A percentile compares a stretch with the other conserved stretches of the same genome.
Evolutionary conservation across 2,797 vertebrate genomes (phyloP).

Genomic region (Euthynnus affinis): DNA sequence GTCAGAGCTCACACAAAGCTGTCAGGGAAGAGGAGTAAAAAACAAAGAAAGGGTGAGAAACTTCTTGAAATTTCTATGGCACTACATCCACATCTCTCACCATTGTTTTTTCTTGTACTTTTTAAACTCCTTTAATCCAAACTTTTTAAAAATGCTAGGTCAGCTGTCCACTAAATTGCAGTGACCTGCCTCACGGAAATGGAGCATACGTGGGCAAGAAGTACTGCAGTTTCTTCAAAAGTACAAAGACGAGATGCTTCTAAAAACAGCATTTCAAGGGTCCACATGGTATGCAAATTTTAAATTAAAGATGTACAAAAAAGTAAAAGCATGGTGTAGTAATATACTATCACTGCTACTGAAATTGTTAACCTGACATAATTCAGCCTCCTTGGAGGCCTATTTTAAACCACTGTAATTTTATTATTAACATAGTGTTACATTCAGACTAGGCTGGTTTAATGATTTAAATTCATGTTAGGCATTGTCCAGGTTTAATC

Average conservation of each 20-base stretch:
- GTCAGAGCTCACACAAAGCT: constrained; percentile 36
- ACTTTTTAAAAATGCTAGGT: not conserved
- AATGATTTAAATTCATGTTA: not conserved
- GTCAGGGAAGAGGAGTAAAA: constrained; percentile 42
- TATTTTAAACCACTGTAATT: not conserved
- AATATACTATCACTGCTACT: not conserved
- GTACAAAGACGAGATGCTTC: constrained; percentile 13
- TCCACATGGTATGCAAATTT: not conserved
- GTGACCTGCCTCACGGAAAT: constrained; percentile 12
- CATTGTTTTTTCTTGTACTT: not conserved
- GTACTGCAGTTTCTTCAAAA: not conserved
- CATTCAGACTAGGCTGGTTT: not conserved
- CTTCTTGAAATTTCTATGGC: not conserved
- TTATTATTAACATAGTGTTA: not conserved
- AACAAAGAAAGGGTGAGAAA: constrained; percentile 40
- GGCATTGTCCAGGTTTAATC: not conserved
- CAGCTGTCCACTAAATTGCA: not conserved
- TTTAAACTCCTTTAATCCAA: not conserved
- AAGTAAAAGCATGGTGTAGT: not conserved
- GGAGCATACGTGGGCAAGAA: constrained; percentile 8
- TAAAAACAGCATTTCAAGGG: not conserved
- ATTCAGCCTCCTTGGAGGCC: not conserved
- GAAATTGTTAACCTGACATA: not conserved
- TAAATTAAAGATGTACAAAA: not conserved
- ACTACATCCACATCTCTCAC: constrained; percentile 5